Evolutionary conservation across 2,797 vertebrate species (phyloP), one percentile per base, ranked within the genome.

Genomic region (Anguilla megastoma): DNA sequence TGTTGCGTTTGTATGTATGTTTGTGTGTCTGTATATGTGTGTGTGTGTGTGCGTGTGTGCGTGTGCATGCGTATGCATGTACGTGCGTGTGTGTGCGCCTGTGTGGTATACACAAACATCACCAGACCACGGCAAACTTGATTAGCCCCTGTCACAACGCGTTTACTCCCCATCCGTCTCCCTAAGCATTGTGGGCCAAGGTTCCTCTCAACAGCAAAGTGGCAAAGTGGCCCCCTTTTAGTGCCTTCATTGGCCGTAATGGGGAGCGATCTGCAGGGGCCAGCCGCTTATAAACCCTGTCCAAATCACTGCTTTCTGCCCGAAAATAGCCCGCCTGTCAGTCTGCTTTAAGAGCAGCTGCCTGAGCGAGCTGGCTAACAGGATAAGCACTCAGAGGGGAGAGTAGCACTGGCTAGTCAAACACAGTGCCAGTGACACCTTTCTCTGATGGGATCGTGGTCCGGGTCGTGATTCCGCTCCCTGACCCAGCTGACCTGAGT

Each of bases 51-150:
- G 30, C 21, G 85, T 86, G 33, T 45, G 58, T 86, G 58, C 45
- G 85, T 69, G 33, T 66, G 33, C 66, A n/a, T 86, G 85, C 52
- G 41, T 45, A 24, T 71, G 27, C 41, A 33, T 74, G 66, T 56
- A 69, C 58, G 45, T n/a, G 14, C 12, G 50, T 48, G 21, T 48
- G 48, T 98, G 94, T 94, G 94, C 80, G 36, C 86, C 18, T 69
- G 54, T 33, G 36, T 16, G 33, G 5, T 5, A 4, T 41, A 7
- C 24, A 27, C 16, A 5, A 27, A n/a, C 27, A 18, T 24, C 79
- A 82, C 79, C 24, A 82, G 24, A 50, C 79, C 79, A 82, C 41
- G 24, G 79, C 79, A 82, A 82, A 82, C 79, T 45, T 82, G 79
- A 82, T 82, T 82, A 82, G 41, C 79, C 79, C 79, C 79, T 82